Percentiles rank a stretch among this genome's conserved stretches.
phyloP scores from a whole-genome alignment of 2,888 invertebrate species.

The Nematopogon swammerdamellus region DNA sequence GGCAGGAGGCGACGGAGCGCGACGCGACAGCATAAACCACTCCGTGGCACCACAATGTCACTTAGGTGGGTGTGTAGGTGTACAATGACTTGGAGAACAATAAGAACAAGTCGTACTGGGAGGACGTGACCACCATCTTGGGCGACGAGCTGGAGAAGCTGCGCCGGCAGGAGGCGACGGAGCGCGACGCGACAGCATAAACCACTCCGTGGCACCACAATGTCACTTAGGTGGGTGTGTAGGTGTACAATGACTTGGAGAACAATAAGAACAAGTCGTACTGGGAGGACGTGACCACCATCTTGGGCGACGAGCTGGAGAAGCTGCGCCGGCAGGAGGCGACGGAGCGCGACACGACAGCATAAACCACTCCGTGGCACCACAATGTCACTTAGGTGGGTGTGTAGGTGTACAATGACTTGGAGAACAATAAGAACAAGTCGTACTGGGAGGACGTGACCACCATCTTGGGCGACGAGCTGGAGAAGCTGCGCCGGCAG shows the following conservation, averaged over 20 bases:
- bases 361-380: conserved; percentile 88
- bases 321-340: conserved; percentile 71
- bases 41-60: conserved; percentile 87
- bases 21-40: conserved; percentile 82
- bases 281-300: conserved; percentile 95
- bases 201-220: conserved; percentile 87
- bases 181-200: conserved; percentile 74
- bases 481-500: conserved; percentile 79
- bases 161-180: conserved; percentile 59
- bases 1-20: conserved; percentile 61
- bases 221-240: conserved; percentile 59
- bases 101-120: conserved; percentile 83
- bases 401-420: too few species aligned
- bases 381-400: conserved; percentile 76
- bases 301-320: conserved; percentile 88
- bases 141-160: conserved; percentile 89
- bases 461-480: conserved; percentile 90
- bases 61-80: conserved; percentile 29
- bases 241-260: conserved; percentile 14
- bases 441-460: conserved; percentile 87
- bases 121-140: conserved; percentile 92
- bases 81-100: conserved; percentile 14
- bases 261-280: conserved; percentile 68
- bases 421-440: too few species aligned
- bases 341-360: conserved; percentile 63